Base-by-base conservation (phyloP, 1,140 invertebrate species). In the Zaprionus africanus region DNA sequence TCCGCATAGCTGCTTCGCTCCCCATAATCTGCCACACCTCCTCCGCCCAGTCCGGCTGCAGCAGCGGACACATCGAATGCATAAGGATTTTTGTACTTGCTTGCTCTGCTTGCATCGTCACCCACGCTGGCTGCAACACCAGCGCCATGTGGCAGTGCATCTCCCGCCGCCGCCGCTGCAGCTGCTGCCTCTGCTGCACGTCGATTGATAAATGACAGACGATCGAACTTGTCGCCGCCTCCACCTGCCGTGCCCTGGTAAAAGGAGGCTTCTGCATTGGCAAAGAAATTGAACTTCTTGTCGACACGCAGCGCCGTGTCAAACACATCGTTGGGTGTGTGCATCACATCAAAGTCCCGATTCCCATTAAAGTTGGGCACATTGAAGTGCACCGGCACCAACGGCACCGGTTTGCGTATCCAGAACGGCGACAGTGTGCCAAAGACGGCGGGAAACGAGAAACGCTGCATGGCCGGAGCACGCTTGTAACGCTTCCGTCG, bases 401-500 rank as follows among this genome's bases (percentile, higher is more conserved):
- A 91, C 34, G 94, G 94, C 28, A 94, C 94, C 1, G 94, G 94
- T 54, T 94, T 94, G 38, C 93, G 93, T 56, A 94, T 93, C 76
- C 93, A 93, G 28, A 94, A 93, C 2, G 92, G 91, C 79, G 93
- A 91, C 17, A 93, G 67, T 51, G 93, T 86, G 46, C 93, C 75
- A 82, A 92, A 90, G 5, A 92, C 74, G 79, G 93, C 59, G 46
- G 92, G 83, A 93, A 94, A 81, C n/a, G 92, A 92, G 92, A 90
- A 71, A 51, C 91, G 71, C 76, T 93, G 82, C 92, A 93, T 90
- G 74, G 93, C 80, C 73, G 93, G 95, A 9, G 97, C 96, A 54
- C 98, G 94, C 92, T 99, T 99, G 94, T 98, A 99, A 24, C 99
- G 95, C 93, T 99, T 99, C 61, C 99, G 93, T 19, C 99, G 94